Evolutionary conservation across 2,888 invertebrate species (phyloP), one percentile per base, ranked within the genome.

Genomic region (Apantesis nais): DNA sequence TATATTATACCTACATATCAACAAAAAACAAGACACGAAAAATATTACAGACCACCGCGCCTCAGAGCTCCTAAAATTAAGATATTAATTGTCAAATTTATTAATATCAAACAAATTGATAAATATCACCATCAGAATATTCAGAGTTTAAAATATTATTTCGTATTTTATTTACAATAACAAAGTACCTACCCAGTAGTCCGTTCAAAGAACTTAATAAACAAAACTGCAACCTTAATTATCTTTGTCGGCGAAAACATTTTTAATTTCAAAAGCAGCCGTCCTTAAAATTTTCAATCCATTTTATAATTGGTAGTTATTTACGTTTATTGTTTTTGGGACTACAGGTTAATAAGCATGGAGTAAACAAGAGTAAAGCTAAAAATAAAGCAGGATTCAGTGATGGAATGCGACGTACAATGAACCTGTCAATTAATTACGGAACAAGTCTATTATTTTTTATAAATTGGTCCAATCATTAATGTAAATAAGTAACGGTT

Each of bases 401-500:
- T 63, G 22, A 14, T 66, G n/a, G 44, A 66, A 66, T n/a, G 25
- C 29, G n/a, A 66, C 19, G 55, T 66, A 29, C 73, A 69, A 71
- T 76, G 71, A 74, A 74, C 74, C 66, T 73, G 74, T 74, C 74
- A 74, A 70, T 69, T 75, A 73, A 67, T 72, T 72, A 70, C 63
- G 39, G 60, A 41, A n/a, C 34, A 66, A 67, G 65, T 69, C 61
- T 44, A 65, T 71, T 75, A n/a, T 5, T 65, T 72, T 76, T 79
- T 76, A 70, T 78, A 71, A 69, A 66, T 74, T 69, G 70, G 55
- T 61, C 39, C 70, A 64, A 74, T 76, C 74, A 70, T 75, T 66
- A 74, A 52, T 37, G 22, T 37, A 74, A 80, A 78, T 74, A 73
- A 74, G 71, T 88, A 87, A 86, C 87, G 84, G 88, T 85, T 74